Conservation (phyloP, 2,797 vertebrate genomes). For the Neostethus bicornis region DNA sequence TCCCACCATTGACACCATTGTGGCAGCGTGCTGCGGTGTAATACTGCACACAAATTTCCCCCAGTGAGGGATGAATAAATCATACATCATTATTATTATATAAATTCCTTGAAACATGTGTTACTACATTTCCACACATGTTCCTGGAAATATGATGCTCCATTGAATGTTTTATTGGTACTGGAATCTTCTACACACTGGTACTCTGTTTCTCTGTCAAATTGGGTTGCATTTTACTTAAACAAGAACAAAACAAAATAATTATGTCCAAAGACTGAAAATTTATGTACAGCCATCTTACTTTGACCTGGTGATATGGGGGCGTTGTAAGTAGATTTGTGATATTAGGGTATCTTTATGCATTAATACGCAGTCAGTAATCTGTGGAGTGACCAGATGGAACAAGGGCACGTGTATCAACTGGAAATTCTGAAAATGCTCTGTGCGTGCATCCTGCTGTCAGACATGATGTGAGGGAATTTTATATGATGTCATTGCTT, state of each 20-base stretch:
- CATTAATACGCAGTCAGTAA: not conserved
- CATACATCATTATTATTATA: no score
- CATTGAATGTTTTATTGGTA: constrained; percentile 3
- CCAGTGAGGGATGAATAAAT: no score
- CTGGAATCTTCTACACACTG: not conserved
- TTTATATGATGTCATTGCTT: not conserved
- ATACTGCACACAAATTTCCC: no score
- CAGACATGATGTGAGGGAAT: not conserved
- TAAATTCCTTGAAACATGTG: constrained; percentile 8
- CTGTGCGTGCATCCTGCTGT: not conserved
- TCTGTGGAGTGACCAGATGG: not conserved
- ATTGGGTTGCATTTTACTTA: constrained; percentile 19
- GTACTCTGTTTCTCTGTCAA: constrained; percentile 10
- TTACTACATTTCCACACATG: constrained; percentile 7
- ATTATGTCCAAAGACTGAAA: not conserved
- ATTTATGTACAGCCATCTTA: not conserved
- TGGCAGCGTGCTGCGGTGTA: no score
- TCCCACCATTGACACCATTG: no score
- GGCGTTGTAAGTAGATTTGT: not conserved
- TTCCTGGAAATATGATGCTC: not conserved
- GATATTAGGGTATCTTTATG: not conserved
- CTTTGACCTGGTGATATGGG: not conserved
- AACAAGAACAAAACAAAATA: not conserved
- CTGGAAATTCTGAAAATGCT: not conserved
- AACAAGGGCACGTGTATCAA: not conserved